Evolutionary conservation across 2,888 invertebrate genomes (phyloP).

Genomic region (Drosophila antonietae): DNA sequence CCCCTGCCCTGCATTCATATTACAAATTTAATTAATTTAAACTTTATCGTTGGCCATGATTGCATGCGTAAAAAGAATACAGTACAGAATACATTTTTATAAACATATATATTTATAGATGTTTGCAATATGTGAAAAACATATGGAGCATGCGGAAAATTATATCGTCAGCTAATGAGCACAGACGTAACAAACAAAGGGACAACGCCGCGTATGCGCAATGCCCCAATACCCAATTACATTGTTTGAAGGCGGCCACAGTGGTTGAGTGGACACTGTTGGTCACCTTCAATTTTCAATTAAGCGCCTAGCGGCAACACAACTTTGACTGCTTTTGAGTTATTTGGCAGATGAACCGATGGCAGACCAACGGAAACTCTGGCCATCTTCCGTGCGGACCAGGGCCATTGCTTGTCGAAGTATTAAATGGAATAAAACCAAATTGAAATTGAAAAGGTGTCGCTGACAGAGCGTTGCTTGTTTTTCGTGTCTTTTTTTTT

Average conservation of each 20-base stretch:
- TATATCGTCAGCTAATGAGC: constrained; percentile 57
- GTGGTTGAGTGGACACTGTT: not conserved
- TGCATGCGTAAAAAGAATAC: not conserved
- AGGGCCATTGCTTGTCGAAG: constrained; percentile 37
- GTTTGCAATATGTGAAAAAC: not conserved
- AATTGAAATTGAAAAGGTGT: constrained; percentile 78
- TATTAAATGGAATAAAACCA: constrained; percentile 76
- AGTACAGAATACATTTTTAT: not conserved
- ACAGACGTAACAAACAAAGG: not conserved
- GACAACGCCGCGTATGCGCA: constrained; percentile 44
- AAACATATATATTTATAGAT: not conserved
- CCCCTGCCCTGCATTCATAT: constrained; percentile 52
- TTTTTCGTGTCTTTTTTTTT: constrained; percentile 20
- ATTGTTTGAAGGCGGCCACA: constrained; percentile 7
- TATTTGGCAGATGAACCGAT: constrained; percentile 43
- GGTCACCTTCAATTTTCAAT: constrained; percentile 55
- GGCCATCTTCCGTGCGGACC: not conserved
- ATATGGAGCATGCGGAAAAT: constrained; percentile 24
- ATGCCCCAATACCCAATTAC: constrained; percentile 22
- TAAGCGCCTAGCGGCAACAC: constrained; percentile 41
- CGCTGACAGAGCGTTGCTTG: constrained; percentile 54
- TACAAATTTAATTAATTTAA: constrained; percentile 73
- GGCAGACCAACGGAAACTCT: not conserved
- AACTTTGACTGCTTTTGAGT: constrained; percentile 63
- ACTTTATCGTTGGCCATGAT: constrained; percentile 60